Evolutionary conservation across 2,888 invertebrate species (phyloP).

Genomic region (Muschampia plurimacula): DNA sequence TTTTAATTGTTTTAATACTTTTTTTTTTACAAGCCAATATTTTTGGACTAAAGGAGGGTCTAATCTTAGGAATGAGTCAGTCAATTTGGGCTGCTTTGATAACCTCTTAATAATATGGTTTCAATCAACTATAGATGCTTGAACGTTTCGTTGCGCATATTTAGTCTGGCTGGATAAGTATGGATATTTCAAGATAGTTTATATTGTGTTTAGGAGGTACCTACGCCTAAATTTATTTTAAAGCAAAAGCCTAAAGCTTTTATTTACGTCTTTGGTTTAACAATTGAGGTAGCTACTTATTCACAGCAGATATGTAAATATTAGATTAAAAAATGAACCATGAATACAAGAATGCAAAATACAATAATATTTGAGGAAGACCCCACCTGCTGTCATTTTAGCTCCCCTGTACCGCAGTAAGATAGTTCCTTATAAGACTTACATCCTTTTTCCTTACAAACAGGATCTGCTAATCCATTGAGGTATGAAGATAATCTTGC

Average conservation of each 20-base stretch:
- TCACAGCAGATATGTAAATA: no score
- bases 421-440: no score
- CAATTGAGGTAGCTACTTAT: no score
- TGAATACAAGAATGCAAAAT: no score
- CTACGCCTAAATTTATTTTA: no score
- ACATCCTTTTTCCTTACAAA: slow-evolving; percentile 16
- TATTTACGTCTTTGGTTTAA: no score
- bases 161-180: no score
- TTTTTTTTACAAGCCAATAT: background rate
- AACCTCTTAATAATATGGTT: slow-evolving; percentile 36
- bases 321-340: no score
- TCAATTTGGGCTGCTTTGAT: slow-evolving; percentile 24
- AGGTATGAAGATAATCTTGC: slow-evolving; percentile 12
- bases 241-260: no score
- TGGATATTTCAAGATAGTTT: no score
- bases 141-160: slow-evolving; percentile 14
- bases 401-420: background rate
- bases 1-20: no score
- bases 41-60: background rate
- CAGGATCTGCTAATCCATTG: slow-evolving; percentile 24
- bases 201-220: no score
- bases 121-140: slow-evolving; percentile 41
- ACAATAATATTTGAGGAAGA: background rate
- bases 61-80: slow-evolving; percentile 24
- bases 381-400: background rate